Evolutionary conservation across 2,888 invertebrate species (phyloP), one percentile per base, ranked within the genome.

Genomic region (Clunio marinus): DNA sequence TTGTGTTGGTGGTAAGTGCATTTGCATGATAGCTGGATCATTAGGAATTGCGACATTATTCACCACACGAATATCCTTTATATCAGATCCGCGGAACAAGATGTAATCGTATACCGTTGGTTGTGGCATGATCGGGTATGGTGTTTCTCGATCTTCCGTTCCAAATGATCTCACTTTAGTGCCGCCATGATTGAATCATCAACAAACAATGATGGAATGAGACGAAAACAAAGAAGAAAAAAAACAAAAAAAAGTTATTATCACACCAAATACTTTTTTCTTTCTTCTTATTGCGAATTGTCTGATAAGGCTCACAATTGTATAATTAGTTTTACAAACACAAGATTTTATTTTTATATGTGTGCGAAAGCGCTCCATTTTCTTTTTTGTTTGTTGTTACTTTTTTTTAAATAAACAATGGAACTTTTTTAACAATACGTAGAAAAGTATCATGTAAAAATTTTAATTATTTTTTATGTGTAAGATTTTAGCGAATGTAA

Each of bases 51-150:
- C 87, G 67, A 88, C 88, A 83, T 88, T 90, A 80, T 91, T 93
- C 70, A 98, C 90, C 63, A 99, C 96, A 78, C 96, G 87, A 75
- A 99, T 93, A 79, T 99, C 98, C 82, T 99, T 99, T 76, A 99
- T 99, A 80, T 99, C 99, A 72, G 93, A 89, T 58, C 98, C 98
- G 73, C 97, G 87, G 81, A 99, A 99, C 73, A 99, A 85, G 75
- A 99, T 99, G 81, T 96, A 99, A 78, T 99, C 98, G 80, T 97
- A 99, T 68, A 98, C 91, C 80, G 99, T 97, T 81, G 93, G 95
- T 79, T 97, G 91, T 20, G 96, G 93, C 66, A 96, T 93, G 69
- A 99, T 96, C 70, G 95, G 95, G 77, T 90, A 92, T 76, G 93
- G 92, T 3, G 96, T 93, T 74, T 96, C 95, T 59, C 99, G 85